Evolutionary conservation across 2,888 invertebrate genomes (phyloP).

Genomic region (Drosophila rellima): DNA sequence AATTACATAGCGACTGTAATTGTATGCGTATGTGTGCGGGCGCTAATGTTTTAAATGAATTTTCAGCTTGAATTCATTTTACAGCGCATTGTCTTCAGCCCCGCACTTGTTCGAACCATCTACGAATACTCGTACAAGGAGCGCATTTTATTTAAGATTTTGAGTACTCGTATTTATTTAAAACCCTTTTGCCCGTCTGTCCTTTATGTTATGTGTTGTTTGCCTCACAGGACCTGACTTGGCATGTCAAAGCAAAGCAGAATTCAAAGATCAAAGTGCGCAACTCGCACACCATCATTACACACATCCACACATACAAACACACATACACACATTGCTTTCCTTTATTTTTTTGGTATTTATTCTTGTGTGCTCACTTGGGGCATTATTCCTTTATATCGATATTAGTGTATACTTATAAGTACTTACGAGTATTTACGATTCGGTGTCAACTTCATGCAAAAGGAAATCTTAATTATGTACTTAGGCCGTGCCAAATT

Average conservation of each 20-base stretch:
- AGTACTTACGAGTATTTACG: constrained; percentile 10
- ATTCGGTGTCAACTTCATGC: neutral
- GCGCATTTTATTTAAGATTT: constrained; percentile 45
- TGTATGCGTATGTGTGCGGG: constrained; percentile 23
- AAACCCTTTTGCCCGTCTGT: constrained; percentile 48
- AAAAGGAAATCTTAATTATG: neutral
- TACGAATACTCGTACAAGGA: neutral
- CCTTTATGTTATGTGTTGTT: constrained; percentile 41
- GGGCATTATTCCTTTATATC: constrained; percentile 23
- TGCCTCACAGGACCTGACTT: constrained; percentile 23
- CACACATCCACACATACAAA: constrained; percentile 16
- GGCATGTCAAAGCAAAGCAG: constrained; percentile 31
- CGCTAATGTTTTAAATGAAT: constrained; percentile 69
- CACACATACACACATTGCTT: neutral
- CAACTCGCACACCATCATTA: constrained; percentile 33
- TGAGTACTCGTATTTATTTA: constrained; percentile 44
- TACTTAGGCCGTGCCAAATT: neutral
- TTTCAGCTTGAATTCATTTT: constrained; percentile 67
- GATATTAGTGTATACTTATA: constrained; percentile 13
- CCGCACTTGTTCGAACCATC: neutral
- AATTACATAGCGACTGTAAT: constrained; percentile 43
- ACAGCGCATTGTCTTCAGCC: constrained; percentile 46
- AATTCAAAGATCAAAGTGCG: constrained; percentile 60
- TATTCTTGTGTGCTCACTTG: constrained; percentile 27
- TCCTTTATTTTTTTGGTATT: constrained; percentile 2